A percentile compares a stretch with the other conserved stretches of the same genome.
These are phyloP conservation scores for Actenoides lindsayi DNA, from an alignment of 2,113 vertebrate genomes.

Conservation along the genomic window DNA sequence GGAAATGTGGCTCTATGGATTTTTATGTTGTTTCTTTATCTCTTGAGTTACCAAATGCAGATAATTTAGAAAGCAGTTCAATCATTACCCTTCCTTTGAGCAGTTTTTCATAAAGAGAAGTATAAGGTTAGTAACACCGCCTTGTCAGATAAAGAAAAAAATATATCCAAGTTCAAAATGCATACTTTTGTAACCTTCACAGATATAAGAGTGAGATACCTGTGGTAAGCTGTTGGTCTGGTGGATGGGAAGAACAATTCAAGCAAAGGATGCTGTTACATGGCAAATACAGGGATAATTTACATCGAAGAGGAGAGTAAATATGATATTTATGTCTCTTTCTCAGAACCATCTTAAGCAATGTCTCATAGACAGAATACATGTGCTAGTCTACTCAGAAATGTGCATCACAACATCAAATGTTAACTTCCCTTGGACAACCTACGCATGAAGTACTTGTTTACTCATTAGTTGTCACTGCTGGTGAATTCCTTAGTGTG, in stretches of 20 bases:
- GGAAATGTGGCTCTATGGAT: background rate
- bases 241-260: background rate
- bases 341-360: background rate
- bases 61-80: background rate
- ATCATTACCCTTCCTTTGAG: background rate
- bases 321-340: background rate
- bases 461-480: slow-evolving; percentile 14
- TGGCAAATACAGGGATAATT: background rate
- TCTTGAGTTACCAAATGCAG: background rate
- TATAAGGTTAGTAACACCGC: background rate
- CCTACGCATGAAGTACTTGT: background rate
- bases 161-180: background rate
- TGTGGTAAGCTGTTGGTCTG: background rate
- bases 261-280: background rate
- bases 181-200: background rate
- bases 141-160: background rate
- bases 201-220: background rate
- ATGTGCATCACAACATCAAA: background rate
- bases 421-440: background rate
- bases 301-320: background rate
- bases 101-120: background rate
- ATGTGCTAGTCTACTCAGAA: slow-evolving; percentile 9
- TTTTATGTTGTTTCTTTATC: background rate
- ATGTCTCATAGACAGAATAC: slow-evolving; percentile 6
- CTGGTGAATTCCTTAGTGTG: background rate